These are phyloP conservation scores for Aptenodytes forsteri DNA, from an alignment of 2,113 vertebrate species.

Conservation along the genomic window DNA sequence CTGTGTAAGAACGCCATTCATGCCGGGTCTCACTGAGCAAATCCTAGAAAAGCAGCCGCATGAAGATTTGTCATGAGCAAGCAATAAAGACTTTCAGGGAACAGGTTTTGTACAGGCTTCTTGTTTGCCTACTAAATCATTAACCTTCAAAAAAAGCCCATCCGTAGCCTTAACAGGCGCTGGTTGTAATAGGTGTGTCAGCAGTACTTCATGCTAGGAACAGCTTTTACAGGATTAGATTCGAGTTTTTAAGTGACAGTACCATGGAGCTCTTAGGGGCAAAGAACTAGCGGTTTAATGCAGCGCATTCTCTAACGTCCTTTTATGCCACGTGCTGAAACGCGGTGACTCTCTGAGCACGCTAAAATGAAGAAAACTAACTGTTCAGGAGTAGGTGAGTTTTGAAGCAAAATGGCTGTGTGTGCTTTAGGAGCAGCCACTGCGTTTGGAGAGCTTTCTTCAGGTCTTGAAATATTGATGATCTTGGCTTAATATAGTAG, in stretches of 20 bases:
- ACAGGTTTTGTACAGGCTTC: neutral
- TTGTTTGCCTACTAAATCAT: constrained; percentile 7
- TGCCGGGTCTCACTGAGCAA: neutral
- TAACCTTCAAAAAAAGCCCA: neutral
- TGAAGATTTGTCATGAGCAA: constrained; percentile 28
- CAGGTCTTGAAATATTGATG: constrained; percentile 77
- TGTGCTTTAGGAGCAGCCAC: constrained; percentile 26
- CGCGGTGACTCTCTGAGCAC: neutral
- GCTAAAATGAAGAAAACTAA: neutral
- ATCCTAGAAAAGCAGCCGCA: constrained; percentile 2
- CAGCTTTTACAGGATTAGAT: constrained; percentile 18
- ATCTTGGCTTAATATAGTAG: constrained; percentile 63
- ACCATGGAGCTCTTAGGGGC: neutral
- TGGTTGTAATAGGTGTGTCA: neutral
- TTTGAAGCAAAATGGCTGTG: constrained; percentile 58
- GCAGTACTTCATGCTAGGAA: neutral
- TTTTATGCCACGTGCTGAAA: neutral
- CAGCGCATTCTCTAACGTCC: neutral
- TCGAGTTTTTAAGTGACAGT: neutral
- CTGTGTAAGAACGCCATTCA: neutral
- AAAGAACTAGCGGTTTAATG: constrained; percentile 12
- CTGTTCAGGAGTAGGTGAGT: constrained; percentile 11
- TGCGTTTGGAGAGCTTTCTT: constrained; percentile 57
- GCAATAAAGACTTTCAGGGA: constrained; percentile 40
- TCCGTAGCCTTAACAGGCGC: neutral